Evolutionary conservation across 64 coral and sea anemone species (phyloP), one percentile per base, ranked within the genome.

Genomic region (Montipora efflorescens): DNA sequence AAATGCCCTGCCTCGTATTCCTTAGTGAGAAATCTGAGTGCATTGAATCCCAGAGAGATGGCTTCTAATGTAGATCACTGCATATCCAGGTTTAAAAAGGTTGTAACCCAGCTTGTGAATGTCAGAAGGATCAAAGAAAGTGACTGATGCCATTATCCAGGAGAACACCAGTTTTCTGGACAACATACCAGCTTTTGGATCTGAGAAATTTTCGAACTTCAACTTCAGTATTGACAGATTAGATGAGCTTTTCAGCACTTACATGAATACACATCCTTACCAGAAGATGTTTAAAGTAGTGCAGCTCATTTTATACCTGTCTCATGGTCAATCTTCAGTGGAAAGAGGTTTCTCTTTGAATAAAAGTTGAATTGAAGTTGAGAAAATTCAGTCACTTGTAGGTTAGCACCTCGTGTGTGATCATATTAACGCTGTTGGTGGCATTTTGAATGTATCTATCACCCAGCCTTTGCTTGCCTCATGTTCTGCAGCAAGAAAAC

Each of bases 211-310:
- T 90, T 67, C 53, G 10, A 57, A 57, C 53, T 57, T 57, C 0
- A 57, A 57, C 53, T 57, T 57, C 53, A 57, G 4, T 76, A 21
- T 14, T 87, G 81, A 79, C 18, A 92, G 94, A 88, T 15, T 95
- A 12, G 90, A 95, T 64, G 28, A 13, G 13, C 89, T 91, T 8
- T 91, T 95, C n/a, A 72, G 22, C 21, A 16, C 84, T 20, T 84
- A 57, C 6, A 57, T 57, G 53, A 57, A 57, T 57, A 57, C 53
- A 57, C 7, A 57, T 57, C 53, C 53, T 19, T 89, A 68, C 92
- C 80, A 94, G 66, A 91, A 78, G 76, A 76, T 95, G 47, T 89
- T 76, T 62, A 48, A 75, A 84, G 75, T 95, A 67, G 81, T 91
- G 22, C 90, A 91, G 44, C 16, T 78, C 70, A 46, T 95, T 75